Percentiles rank a stretch among this genome's conserved stretches.
phyloP scores from a whole-genome alignment of 2,113 vertebrate genomes.

The Sapayoa aenigma region DNA sequence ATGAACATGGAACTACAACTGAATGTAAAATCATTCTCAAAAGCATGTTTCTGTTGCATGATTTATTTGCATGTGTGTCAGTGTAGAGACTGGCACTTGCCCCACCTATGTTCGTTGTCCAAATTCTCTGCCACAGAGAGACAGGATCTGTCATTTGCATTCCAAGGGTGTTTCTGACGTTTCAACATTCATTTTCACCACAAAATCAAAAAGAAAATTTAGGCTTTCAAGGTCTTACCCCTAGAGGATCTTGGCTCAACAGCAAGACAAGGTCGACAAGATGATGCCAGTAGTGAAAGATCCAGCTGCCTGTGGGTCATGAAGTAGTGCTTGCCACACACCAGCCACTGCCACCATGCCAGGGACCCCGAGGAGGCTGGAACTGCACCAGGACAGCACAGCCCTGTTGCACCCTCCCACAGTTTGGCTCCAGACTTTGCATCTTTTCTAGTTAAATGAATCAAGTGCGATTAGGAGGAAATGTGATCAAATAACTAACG shows the following conservation, averaged over 20 bases:
- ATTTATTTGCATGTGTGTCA: not conserved
- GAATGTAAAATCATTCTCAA: not conserved
- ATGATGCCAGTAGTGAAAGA: not conserved
- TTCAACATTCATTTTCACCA: not conserved
- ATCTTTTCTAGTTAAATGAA: not conserved
- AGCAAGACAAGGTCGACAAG: accelerated
- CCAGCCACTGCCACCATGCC: not conserved
- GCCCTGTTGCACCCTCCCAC: not conserved
- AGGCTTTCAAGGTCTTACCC: not conserved
- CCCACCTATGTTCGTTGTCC: not conserved
- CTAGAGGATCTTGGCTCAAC: accelerated
- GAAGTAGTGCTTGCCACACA: accelerated
- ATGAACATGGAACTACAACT: not conserved
- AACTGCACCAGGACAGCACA: not conserved
- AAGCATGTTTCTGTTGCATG: not conserved
- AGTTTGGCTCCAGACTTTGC: not conserved
- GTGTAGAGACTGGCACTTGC: not conserved
- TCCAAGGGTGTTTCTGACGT: not conserved
- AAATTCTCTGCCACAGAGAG: not conserved
- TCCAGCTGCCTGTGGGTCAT: not conserved
- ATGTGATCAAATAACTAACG: not conserved
- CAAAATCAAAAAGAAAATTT: not conserved
- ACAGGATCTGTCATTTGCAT: not conserved
- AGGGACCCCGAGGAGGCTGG: not conserved
- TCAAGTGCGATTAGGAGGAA: not conserved